Base-by-base conservation (phyloP, 1,140 invertebrate species). In the Druon quercuslanigerum region DNA sequence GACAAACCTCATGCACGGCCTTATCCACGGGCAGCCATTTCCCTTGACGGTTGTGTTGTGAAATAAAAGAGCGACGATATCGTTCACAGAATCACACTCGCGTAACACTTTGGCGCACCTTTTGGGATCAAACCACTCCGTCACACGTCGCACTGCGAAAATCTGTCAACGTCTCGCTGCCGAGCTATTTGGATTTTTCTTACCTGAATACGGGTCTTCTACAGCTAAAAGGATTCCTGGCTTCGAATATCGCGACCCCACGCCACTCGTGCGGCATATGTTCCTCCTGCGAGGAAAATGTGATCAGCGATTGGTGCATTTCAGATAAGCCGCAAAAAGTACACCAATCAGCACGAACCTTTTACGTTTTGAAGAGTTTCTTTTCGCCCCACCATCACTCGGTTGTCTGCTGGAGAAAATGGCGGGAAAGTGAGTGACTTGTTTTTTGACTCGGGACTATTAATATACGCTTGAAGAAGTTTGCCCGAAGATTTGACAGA, bases 161-260 rank as follows among this genome's bases (percentile, higher is more conserved):
- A 87, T 91, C 84, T 93, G 92, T 92, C 92, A 93, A 91, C 86
- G 82, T 84, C 83, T 84, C 85, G 76, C 82, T 84, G 81, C 81
- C 85, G 87, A 90, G 91, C 92, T 91, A 92, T 90, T 92, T 91
- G 88, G 91, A 91, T 90, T 93, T 92, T 89, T 89, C 92, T 93
- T 93, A 93, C 92, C 92, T 93, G 90, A 85, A 90, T 89, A 66
- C 60, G 60, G 85, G 88, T 89, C 90, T 84, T 92, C 88, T 90
- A 92, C 92, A 90, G 92, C 92, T 91, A 90, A 92, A 91, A 92
- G 91, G 91, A 92, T 92, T 92, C 88, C 87, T 90, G 88, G 92
- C 93, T 93, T 93, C 92, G 92, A 93, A 93, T 92, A 92, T 89
- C 89, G 87, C 89, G 91, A 92, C 92, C 93, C 92, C 92, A 93